A percentile compares a stretch with the other conserved stretches of the same genome.
phyloP scores from a whole-genome alignment of 2,797 vertebrate genomes.

The Sebastes vulpes region DNA sequence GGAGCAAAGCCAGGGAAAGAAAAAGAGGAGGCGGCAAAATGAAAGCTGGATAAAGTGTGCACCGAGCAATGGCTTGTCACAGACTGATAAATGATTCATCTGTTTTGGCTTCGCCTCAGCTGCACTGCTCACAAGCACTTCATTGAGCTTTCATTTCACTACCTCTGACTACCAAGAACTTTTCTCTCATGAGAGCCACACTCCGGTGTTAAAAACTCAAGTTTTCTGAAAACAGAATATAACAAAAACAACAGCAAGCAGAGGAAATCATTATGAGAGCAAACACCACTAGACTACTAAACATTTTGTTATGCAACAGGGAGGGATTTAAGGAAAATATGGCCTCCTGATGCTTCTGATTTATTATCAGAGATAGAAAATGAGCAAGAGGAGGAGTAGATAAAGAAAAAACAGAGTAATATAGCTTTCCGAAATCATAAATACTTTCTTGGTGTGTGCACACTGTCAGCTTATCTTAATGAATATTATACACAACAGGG shows the following conservation, averaged over 20 bases:
- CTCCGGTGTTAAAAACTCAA: slow-evolving; percentile 9
- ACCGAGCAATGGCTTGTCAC: slow-evolving; percentile 46
- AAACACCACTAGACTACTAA: background rate
- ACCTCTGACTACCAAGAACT: slow-evolving; percentile 38
- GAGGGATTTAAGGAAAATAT: background rate
- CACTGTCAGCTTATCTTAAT: background rate
- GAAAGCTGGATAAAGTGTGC: slow-evolving; percentile 23
- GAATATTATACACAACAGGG: background rate
- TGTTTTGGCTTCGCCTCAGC: slow-evolving; percentile 48
- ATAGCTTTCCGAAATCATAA: background rate
- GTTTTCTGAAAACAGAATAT: background rate
- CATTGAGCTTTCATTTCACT: slow-evolving; percentile 50
- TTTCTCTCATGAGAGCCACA: slow-evolving; percentile 27
- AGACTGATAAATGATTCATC: slow-evolving; percentile 76
- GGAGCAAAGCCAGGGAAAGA: background rate
- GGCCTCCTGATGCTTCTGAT: background rate
- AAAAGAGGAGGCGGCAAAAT: background rate
- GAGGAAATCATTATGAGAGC: background rate
- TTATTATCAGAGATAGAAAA: background rate
- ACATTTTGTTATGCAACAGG: slow-evolving; percentile 1
- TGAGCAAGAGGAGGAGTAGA: background rate
- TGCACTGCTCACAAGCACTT: slow-evolving; percentile 43
- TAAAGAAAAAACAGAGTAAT: background rate
- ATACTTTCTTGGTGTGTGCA: background rate
- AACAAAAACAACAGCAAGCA: slow-evolving; percentile 1